Conservation (phyloP, 2,113 vertebrate species). For the Mobula hypostoma region DNA sequence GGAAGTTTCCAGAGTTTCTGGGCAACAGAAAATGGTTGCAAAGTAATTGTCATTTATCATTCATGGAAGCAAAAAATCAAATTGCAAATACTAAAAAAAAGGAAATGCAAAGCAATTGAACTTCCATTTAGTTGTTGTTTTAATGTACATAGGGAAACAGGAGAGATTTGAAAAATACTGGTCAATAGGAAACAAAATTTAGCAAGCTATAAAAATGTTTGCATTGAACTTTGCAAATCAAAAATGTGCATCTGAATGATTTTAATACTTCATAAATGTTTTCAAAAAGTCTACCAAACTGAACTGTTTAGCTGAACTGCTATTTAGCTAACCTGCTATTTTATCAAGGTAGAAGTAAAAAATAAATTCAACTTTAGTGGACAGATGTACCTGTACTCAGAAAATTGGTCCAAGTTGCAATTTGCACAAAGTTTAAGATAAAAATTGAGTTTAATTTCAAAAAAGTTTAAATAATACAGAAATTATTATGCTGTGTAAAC, state of each 20-base stretch:
- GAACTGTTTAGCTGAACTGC: not conserved
- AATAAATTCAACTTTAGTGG: not conserved
- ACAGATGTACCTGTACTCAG: not conserved
- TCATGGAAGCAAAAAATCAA: too few species aligned
- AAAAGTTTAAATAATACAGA: not conserved
- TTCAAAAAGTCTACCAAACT: not conserved
- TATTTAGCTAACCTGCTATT: not conserved
- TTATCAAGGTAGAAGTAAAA: not conserved
- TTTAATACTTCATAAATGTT: not conserved
- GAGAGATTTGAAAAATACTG: not conserved
- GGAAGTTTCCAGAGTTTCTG: too few species aligned
- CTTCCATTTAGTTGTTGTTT: too few species aligned
- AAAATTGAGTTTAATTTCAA: not conserved
- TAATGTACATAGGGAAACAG: not conserved
- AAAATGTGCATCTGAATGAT: not conserved
- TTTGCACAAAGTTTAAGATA: not conserved
- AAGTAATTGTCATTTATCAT: too few species aligned
- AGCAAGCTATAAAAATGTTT: not conserved
- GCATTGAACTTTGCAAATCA: not conserved
- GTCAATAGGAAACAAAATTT: not conserved
- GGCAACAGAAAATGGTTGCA: too few species aligned
- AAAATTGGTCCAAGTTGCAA: slow-evolving; percentile 2
- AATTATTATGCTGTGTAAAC: not conserved
- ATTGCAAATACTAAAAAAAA: too few species aligned
- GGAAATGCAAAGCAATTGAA: too few species aligned